Conservation (phyloP, 2,797 vertebrate species). For the Onychomys arenicola region DNA sequence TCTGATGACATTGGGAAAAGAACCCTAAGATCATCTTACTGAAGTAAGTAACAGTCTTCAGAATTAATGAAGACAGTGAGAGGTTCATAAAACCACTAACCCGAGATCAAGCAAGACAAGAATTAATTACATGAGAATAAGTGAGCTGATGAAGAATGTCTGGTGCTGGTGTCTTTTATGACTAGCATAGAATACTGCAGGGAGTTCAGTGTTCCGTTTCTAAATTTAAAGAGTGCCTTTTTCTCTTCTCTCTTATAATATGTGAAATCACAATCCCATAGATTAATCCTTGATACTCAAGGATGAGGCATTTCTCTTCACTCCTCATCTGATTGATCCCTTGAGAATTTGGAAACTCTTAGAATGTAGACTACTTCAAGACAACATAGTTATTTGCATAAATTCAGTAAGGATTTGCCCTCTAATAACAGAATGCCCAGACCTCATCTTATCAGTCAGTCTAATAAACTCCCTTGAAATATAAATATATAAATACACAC, state of each 20-base stretch:
- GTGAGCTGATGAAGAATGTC: slow-evolving; percentile 42
- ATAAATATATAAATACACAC: no score
- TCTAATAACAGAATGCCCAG: neutral
- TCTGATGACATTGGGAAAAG: neutral
- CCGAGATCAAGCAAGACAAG: slow-evolving; percentile 45
- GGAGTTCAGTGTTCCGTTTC: neutral
- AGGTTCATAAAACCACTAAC: slow-evolving; percentile 54
- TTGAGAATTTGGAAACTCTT: neutral
- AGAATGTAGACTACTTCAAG: neutral
- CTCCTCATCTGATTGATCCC: neutral
- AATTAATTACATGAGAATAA: slow-evolving; percentile 62
- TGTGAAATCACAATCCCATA: neutral
- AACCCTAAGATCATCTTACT: slow-evolving; percentile 18
- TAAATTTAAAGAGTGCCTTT: neutral
- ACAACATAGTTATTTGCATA: neutral
- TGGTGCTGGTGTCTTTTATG: neutral
- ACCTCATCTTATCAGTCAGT: no score
- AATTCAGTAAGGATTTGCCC: neutral
- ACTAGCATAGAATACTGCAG: neutral
- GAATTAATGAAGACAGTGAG: slow-evolving; percentile 18
- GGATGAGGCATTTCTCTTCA: slow-evolving; percentile 22
- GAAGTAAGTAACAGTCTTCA: slow-evolving; percentile 6
- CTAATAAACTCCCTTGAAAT: neutral
- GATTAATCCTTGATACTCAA: neutral
- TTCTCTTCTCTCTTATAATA: slow-evolving; percentile 18